A percentile compares a stretch with the other conserved stretches of the same genome.
These are phyloP conservation scores for Chelmon rostratus DNA, from an alignment of 2,797 vertebrate species.

Conservation along the genomic window DNA sequence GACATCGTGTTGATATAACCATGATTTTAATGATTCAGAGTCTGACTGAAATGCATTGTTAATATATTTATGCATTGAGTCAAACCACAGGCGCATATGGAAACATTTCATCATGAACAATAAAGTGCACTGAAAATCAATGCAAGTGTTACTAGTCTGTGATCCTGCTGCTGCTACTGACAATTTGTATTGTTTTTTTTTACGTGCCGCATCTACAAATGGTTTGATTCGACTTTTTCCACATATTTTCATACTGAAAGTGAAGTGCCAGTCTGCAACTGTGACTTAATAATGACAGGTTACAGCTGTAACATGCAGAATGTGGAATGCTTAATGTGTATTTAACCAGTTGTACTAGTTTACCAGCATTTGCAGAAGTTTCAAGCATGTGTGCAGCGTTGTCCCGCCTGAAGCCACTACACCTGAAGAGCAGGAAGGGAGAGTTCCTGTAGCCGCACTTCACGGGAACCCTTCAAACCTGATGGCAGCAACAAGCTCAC, in stretches of 20 bases:
- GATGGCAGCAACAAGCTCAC: slow-evolving; percentile 58
- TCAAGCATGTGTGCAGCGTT: fast-evolving
- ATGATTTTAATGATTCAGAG: slow-evolving; percentile 48
- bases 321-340: neutral
- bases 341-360: slow-evolving; percentile 70
- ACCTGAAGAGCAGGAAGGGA: slow-evolving; percentile 26
- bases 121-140: slow-evolving; percentile 66
- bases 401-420: neutral
- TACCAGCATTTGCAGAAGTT: slow-evolving; percentile 17
- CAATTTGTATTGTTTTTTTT: neutral
- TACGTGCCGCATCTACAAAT: neutral
- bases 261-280: neutral
- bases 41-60: slow-evolving; percentile 63
- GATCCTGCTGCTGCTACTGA: neutral
- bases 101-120: slow-evolving; percentile 64
- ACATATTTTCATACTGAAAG: neutral
- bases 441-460: neutral
- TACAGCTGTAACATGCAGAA: neutral
- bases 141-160: neutral
- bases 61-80: slow-evolving; percentile 69
- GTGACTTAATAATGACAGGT: neutral
- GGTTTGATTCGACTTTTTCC: neutral
- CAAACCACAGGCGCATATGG: slow-evolving; percentile 51
- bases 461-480: slow-evolving; percentile 3
- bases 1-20: slow-evolving; percentile 51